Conservation (phyloP, 2,888 invertebrate genomes). For the Anoplius nigerrimus region DNA sequence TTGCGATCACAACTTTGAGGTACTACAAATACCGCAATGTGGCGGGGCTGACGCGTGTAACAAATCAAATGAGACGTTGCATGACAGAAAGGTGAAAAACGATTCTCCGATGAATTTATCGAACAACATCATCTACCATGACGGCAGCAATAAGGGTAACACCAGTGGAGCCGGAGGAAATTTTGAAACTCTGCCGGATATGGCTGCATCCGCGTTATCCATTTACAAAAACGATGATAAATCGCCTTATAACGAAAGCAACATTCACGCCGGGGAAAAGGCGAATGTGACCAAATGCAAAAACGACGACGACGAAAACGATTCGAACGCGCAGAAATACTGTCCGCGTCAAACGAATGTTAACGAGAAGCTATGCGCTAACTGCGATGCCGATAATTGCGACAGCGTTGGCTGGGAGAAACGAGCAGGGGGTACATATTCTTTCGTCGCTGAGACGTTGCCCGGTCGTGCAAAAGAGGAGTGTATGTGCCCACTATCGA, state of each 20-base stretch:
- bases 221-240: constrained; percentile 52
- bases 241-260: constrained; percentile 33
- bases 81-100: not conserved
- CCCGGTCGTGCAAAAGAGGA: too few species aligned
- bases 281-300: not conserved
- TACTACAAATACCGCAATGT: constrained; percentile 61
- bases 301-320: not conserved
- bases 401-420: too few species aligned
- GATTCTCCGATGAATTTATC: not conserved
- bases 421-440: too few species aligned
- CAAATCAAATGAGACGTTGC: constrained; percentile 1
- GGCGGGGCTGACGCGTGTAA: constrained; percentile 1
- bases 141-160: constrained; percentile 28
- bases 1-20: constrained; percentile 60
- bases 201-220: constrained; percentile 37
- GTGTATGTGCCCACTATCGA: too few species aligned
- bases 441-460: too few species aligned
- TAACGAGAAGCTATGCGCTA: constrained; percentile 34
- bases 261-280: not conserved
- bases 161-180: constrained; percentile 43
- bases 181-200: constrained; percentile 52
- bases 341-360: constrained; percentile 30
- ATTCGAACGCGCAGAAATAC: constrained; percentile 9
- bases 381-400: not conserved
- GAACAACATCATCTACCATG: constrained; percentile 19